Evolutionary conservation across 2,888 invertebrate genomes (phyloP).

Genomic region (Galerucella calmariensis): DNA sequence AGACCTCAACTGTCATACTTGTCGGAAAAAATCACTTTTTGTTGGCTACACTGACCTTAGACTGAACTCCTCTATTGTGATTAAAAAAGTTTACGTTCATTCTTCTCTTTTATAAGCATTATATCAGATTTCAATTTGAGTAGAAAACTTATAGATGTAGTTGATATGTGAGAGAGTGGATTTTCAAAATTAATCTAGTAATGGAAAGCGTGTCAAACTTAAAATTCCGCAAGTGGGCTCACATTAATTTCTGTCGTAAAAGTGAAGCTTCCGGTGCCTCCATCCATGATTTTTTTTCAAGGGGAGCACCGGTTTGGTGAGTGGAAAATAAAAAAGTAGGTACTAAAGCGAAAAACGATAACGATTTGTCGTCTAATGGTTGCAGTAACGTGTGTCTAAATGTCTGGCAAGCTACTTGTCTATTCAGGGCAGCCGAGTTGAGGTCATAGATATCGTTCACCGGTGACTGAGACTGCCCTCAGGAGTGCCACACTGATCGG

Average conservation of each 20-base stretch:
- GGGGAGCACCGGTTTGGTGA: constrained; percentile 21
- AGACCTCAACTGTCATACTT: no score
- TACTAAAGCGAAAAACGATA: constrained; percentile 37
- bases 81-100: no score
- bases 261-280: constrained; percentile 3
- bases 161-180: no score
- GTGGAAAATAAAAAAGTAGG: constrained; percentile 40
- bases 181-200: background rate
- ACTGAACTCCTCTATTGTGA: no score
- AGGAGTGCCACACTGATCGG: constrained; percentile 65
- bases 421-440: constrained; percentile 56
- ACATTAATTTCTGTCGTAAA: constrained; percentile 19
- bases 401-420: constrained; percentile 53
- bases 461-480: constrained; percentile 65
- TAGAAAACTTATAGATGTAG: background rate
- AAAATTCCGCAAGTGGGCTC: constrained; percentile 1
- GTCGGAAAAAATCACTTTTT: no score
- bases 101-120: no score
- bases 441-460: constrained; percentile 63
- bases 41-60: no score
- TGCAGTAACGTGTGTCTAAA: constrained; percentile 41
- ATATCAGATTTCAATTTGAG: no score
- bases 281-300: constrained; percentile 23
- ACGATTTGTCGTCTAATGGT: constrained; percentile 41
- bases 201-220: constrained; percentile 5